Conservation (phyloP, 2,797 vertebrate genomes). For the Sandelia bainsii region DNA sequence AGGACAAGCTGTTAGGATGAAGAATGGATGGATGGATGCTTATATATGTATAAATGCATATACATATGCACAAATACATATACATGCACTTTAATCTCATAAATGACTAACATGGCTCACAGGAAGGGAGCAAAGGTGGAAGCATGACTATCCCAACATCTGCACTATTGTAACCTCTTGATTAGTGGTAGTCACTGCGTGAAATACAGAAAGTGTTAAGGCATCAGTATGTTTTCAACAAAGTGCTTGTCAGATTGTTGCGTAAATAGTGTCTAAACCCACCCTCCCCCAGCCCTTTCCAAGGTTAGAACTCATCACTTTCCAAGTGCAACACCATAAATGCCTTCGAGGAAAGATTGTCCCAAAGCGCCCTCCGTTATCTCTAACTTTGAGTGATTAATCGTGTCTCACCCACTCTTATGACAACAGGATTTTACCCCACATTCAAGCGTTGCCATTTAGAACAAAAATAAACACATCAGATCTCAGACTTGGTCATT, state of each 20-base stretch:
- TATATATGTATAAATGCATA: no score
- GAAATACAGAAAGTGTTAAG: no score
- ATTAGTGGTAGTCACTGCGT: background rate
- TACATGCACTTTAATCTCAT: slow-evolving; percentile 19
- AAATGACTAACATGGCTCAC: slow-evolving; percentile 5
- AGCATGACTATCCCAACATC: slow-evolving; percentile 2
- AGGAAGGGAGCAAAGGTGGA: slow-evolving; percentile 2
- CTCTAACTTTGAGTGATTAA: background rate
- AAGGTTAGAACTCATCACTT: background rate
- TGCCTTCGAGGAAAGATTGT: background rate
- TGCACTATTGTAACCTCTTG: background rate
- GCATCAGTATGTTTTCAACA: slow-evolving; percentile 1
- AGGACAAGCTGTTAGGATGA: no score
- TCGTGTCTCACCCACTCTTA: no score
- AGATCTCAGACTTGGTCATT: slow-evolving; percentile 4
- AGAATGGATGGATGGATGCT: background rate
- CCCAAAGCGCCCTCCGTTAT: background rate
- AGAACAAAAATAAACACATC: background rate
- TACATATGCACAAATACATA: no score
- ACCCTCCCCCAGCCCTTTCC: background rate
- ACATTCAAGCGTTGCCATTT: no score
- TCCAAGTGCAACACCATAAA: background rate
- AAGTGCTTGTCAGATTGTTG: slow-evolving; percentile 2
- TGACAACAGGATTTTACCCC: no score
- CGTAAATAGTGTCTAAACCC: background rate